Base-by-base conservation (phyloP, 2,888 invertebrate species). In the Chirona hameri region DNA sequence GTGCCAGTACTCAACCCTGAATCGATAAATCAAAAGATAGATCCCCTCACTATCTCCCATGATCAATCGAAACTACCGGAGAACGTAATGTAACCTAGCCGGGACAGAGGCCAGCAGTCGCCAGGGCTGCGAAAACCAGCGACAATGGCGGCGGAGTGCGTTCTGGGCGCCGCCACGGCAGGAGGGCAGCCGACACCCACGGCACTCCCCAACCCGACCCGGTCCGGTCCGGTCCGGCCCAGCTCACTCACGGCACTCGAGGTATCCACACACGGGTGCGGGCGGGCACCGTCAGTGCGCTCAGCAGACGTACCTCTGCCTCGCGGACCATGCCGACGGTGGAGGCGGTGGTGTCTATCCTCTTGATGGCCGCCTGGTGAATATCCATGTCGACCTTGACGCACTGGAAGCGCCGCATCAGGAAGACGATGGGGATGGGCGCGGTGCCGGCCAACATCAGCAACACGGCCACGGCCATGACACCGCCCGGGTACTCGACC, bases 251-350 rank as follows among this genome's bases (percentile, higher is more conserved):
- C 57, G 14, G 57, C 57, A 57, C 57, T 14, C 57, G 10, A 4
- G 65, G 65, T 14, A 21, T 57, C 4, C 21, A 57, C 57, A 18
- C 57, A 57, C 57, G n/a, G 65, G 18, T 4, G 57, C 14, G 57
- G 57, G 3, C 18, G 21, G 57, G 18, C 57, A 57, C 14, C 18
- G 4, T 65, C 65, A 0, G n/a, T 9, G 5, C 27, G 27, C 65
- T 48, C 48, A 10, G 48, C 48, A 10, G 9, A 65, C 72, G 14
- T 18, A 76, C 76, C 76, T 96, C 96, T 86, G 95, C 95, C 86
- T 95, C 95, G 85, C 93, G 95, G 91, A 97, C 95, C 96, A 97
- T 97, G 89, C 96, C 96, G 88, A 96, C 95, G 48, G 96, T 97
- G 39, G 96, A 96, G 21, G 95, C 95, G 0, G 96, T 96, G 55